These are phyloP conservation scores for Sebastiscus tertius DNA, from an alignment of 2,797 vertebrate genomes.

Conservation along the genomic window DNA sequence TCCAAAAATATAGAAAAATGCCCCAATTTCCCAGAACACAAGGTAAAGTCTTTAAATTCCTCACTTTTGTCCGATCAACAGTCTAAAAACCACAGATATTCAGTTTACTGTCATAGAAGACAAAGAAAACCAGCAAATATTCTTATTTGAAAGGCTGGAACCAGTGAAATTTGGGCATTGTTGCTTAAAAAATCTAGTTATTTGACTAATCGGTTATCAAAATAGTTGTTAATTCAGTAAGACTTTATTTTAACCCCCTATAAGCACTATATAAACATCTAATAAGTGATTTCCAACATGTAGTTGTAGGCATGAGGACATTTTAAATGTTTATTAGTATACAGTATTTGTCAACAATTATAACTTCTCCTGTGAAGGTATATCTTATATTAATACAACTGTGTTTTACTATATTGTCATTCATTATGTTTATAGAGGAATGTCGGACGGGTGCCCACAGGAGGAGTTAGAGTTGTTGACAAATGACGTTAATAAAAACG, in stretches of 20 bases:
- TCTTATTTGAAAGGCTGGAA: background rate
- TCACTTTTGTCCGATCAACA: background rate
- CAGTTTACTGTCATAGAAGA: background rate
- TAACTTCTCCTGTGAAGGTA: background rate
- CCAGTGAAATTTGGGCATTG: background rate
- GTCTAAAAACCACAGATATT: background rate
- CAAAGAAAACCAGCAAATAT: background rate
- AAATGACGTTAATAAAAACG: too few species aligned
- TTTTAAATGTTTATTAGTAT: background rate
- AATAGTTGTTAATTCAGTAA: background rate
- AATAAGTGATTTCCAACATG: background rate
- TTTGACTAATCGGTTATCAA: background rate
- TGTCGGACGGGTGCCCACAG: background rate
- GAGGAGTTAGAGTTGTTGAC: background rate
- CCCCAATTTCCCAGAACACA: background rate
- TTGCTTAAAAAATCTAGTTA: background rate
- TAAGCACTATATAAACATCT: background rate
- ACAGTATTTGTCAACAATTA: background rate
- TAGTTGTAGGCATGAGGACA: background rate
- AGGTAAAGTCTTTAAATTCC: background rate
- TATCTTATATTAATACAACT: background rate
- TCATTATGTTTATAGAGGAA: background rate
- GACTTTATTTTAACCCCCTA: background rate
- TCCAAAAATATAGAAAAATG: background rate
- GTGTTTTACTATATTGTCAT: background rate